A percentile compares a stretch with the other conserved stretches of the same genome.
Conservation (phyloP, 37 sponge, comb jelly and placozoan genomes). For the Theonella swinhoei region DNA sequence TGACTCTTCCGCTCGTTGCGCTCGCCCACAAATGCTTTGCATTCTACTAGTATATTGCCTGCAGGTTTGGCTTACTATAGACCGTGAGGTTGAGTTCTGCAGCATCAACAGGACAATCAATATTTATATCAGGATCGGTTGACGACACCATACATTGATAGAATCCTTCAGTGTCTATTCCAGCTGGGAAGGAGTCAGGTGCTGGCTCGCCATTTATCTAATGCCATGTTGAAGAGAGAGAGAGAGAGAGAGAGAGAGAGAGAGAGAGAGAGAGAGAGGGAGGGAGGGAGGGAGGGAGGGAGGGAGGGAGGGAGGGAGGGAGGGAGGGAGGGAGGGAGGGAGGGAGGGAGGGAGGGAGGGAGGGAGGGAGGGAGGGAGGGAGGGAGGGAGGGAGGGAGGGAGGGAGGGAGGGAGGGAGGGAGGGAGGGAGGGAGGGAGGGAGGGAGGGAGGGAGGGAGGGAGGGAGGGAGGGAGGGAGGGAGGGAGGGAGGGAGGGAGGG, state of each 20-base stretch:
- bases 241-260: neutral
- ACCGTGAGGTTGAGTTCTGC: no score
- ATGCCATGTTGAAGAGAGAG: no score
- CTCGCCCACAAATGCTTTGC: no score
- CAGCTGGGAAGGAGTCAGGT: neutral
- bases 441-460: slow-evolving; percentile 12
- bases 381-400: neutral
- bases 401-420: neutral
- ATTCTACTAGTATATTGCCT: no score
- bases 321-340: neutral
- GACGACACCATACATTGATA: no score
- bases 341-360: neutral
- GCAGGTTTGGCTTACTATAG: no score
- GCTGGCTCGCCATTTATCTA: neutral
- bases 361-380: neutral
- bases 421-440: slow-evolving; percentile 15
- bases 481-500: neutral
- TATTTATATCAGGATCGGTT: no score
- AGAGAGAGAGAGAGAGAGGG: neutral
- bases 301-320: neutral
- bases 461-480: neutral
- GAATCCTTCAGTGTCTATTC: neutral
- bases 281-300: neutral
- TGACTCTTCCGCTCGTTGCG: no score
- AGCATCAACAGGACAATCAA: no score